Evolutionary conservation across 1,140 invertebrate genomes (phyloP), one percentile per base, ranked within the genome.

Genomic region (Ooceraea biroi): DNA sequence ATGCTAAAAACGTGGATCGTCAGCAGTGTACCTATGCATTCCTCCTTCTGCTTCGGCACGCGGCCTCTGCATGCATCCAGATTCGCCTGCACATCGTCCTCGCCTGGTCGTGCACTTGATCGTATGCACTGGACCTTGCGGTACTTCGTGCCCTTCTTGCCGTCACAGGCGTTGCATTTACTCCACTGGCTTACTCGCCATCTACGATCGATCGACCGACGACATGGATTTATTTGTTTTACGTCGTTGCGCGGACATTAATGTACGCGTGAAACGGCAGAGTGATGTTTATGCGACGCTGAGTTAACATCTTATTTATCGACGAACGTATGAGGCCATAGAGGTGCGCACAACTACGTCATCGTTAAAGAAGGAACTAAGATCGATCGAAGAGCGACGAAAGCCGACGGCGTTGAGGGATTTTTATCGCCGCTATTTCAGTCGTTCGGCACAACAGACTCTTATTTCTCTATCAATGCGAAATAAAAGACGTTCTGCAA

Each of bases 141-240:
- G 50, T 85, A 91, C 44, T 88, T 89, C 0, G 90, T 83, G 10
- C 95, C 95, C 25, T 91, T 91, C 85, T 93, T 92, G 27, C 92
- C 91, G 60, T 93, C 92, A 83, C 95, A 95, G 5, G 94, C 94
- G 58, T 87, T 92, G 84, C 95, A 95, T 46, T 91, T 91, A 55
- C 95, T 93, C 95, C 95, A 95, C 76, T 93, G 92, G 46, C 95
- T 95, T 11, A 94, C 92, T 68, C 94, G 91, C 95, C 95, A 95
- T 86, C 95, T 84, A 22, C 25, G 46, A 25, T 5, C 17, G 55
- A 10, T 25, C 22, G 22, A 60, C 17, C 60, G 19, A 1, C 25
- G 52, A 72, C 25, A 57, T 60, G 55, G 10, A 74, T 82, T 57
- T 82, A 80, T 80, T 80, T 57, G 52, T 50, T 30, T 80, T 57